A percentile compares a stretch with the other conserved stretches of the same genome.
phyloP scores from a whole-genome alignment of 2,888 invertebrate genomes.

The Ceratothoa steindachneri region DNA sequence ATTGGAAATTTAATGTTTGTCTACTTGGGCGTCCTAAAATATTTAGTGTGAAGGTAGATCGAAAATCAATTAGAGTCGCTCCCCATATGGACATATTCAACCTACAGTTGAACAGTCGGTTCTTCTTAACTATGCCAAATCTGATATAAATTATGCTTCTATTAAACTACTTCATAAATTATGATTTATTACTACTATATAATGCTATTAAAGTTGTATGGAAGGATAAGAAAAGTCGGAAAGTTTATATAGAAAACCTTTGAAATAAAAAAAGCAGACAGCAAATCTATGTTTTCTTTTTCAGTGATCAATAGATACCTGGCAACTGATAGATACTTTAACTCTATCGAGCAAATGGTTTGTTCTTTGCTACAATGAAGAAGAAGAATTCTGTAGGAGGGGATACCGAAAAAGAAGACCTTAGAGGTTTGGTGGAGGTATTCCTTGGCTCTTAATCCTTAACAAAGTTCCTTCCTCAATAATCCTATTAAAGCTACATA shows the following conservation, averaged over 20 bases:
- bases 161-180: conserved; percentile 42
- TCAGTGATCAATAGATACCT: not conserved
- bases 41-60: not conserved
- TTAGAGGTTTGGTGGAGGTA: not conserved
- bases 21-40: too few relatives aligned
- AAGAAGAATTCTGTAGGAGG: too few relatives aligned
- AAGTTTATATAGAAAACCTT: conserved; percentile 28
- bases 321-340: too few relatives aligned
- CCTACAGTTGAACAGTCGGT: conserved; percentile 25
- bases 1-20: too few relatives aligned
- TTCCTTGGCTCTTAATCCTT: conserved; percentile 2
- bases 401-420: too few relatives aligned
- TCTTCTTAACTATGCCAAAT: conserved; percentile 47
- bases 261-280: conserved; percentile 15
- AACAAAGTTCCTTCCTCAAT: not conserved
- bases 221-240: conserved; percentile 46
- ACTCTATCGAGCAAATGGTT: not conserved
- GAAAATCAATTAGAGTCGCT: not conserved
- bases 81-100: not conserved
- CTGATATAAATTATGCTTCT: conserved; percentile 47
- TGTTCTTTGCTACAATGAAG: too few relatives aligned
- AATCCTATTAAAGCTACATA: conserved; percentile 4
- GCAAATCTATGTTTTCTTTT: not conserved
- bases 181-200: conserved; percentile 45
- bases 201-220: conserved; percentile 46